A percentile compares a stretch with the other conserved stretches of the same genome.
These are phyloP conservation scores for Palythoa heliodiscus DNA, from an alignment of 92 coral and sea anemone genomes.

Conservation along the genomic window DNA sequence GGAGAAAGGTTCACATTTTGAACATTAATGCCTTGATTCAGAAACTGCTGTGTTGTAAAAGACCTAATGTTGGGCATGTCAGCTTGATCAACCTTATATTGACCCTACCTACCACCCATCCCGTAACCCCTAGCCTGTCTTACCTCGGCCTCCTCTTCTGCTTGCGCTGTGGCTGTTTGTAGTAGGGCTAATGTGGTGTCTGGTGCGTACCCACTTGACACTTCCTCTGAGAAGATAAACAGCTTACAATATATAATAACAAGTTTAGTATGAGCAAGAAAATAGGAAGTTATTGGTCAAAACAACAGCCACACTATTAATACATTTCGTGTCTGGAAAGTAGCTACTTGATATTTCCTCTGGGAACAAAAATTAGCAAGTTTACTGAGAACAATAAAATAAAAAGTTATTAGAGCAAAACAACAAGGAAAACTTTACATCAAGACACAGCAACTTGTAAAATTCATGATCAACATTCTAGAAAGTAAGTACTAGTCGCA, in stretches of 20 bases:
- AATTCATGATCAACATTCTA: too few species aligned
- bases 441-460: too few species aligned
- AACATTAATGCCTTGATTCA: too few species aligned
- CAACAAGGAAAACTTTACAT: background rate
- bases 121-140: background rate
- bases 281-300: too few species aligned
- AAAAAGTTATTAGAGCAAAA: background rate
- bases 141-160: background rate
- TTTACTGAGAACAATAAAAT: background rate
- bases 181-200: conserved; percentile 93
- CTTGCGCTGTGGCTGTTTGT: background rate
- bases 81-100: background rate
- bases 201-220: conserved; percentile 80
- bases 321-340: conserved; percentile 82
- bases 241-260: background rate
- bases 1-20: too few species aligned
- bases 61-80: background rate
- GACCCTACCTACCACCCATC: background rate
- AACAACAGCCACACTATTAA: too few species aligned
- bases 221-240: conserved; percentile 49
- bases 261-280: too few species aligned
- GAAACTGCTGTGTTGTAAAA: background rate
- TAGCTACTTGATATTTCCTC: conserved; percentile 73
- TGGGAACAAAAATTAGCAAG: conserved; percentile 25
- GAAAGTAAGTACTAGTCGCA: too few species aligned